Base-by-base conservation (phyloP, 2,888 invertebrate genomes). In the Amiota minor region DNA sequence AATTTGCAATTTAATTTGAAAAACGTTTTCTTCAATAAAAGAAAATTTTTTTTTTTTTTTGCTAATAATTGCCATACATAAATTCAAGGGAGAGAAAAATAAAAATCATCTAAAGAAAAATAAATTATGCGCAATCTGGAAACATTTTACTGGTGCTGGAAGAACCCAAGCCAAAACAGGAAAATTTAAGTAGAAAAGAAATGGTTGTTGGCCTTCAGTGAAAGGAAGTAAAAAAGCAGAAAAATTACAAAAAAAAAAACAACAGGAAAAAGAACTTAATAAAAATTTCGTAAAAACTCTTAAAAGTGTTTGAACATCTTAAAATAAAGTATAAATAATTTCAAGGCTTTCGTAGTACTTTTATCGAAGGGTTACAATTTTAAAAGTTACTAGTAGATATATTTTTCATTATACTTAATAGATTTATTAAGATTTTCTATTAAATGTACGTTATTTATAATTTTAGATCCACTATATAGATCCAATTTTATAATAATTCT, bases 101-200 rank as follows among this genome's bases (percentile, higher is more conserved):
- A 55, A 71, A 71, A 65, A 61, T 53, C 14, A n/a, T 71, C 71
- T 46, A 71, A 64, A 64, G 62, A 71, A 64, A 71, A 20, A 71
- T 71, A 71, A 72, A 72, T 46, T 72, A 67, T 72, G 65, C 65
- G 45, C 56, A 67, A 59, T 56, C 72, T 56, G 67, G 56, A n/a
- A 67, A 65, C 65, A 45, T 56, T 35, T 16, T 55, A 47, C 59
- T 23, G 61, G 35, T 23, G 62, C 11, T 18, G 16, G 35, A 35
- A 6, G n/a, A 20, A 71, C 14, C 35, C 11, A 46, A 49, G 62
- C 9, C 10, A 18, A 65, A 14, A 1, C 46, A 14, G 64, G 10
- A 49, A 62, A 59, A 69, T 16, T 55, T 14, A 35, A 50, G n/a
- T n/a, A 23, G 23, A 61, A 14, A 71, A 62, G 14, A 49, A 53